Evolutionary conservation across 2,888 invertebrate species (phyloP).

Genomic region (Saturnia pavonia): DNA sequence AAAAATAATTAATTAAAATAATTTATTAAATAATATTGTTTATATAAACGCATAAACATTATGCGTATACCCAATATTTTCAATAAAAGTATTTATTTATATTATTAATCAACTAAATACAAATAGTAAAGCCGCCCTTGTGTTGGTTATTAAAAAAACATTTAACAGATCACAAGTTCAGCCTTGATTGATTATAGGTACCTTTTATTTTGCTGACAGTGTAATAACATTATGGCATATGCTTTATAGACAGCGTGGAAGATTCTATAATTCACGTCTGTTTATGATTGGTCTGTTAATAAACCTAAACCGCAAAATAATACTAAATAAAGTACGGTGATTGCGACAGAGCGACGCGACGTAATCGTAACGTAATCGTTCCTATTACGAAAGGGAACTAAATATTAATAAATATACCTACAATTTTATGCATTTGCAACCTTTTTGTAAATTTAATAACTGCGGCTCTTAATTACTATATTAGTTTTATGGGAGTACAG

Average conservation of each 20-base stretch:
- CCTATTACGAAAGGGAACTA: not conserved
- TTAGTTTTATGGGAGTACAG: not conserved
- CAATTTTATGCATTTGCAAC: not conserved
- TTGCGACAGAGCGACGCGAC: not conserved
- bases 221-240: not conserved
- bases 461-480: not conserved
- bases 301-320: conserved; percentile 7
- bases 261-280: not conserved
- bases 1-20: too few species aligned
- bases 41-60: too few species aligned
- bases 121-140: too few species aligned
- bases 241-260: not conserved
- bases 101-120: too few species aligned
- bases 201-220: too few species aligned
- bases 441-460: not conserved
- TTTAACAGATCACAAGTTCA: too few species aligned
- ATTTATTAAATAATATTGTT: too few species aligned
- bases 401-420: not conserved
- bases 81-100: too few species aligned
- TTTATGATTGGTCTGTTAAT: not conserved
- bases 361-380: not conserved
- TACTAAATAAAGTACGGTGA: not conserved
- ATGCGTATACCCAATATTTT: too few species aligned
- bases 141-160: too few species aligned
- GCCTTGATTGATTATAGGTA: too few species aligned